Base-by-base conservation (phyloP, 53 echinoderm and acorn worm species). In the Holothuria leucospilota region DNA sequence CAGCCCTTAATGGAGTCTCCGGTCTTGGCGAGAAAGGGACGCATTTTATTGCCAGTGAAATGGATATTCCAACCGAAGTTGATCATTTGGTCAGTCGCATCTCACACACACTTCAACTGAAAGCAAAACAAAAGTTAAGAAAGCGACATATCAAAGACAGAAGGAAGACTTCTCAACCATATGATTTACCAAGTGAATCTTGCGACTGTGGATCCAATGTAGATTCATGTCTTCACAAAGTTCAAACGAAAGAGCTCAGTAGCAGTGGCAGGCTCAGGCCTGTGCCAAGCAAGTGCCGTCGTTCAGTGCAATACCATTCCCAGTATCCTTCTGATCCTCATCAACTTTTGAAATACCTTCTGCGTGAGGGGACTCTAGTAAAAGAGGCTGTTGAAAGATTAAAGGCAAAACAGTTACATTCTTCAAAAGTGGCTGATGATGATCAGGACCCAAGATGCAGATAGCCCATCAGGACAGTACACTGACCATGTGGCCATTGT, bases 301-400 rank as follows among this genome's bases (percentile, higher is more conserved):
- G 80, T 80, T 80, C 80, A 16, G 38, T 80, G 29, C 34, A 80
- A 60, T 23, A 77, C 56, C 40, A 56, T 16, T 26, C 59, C 28
- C 24, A 80, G 20, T 86, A 74, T 71, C 86, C 72, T n/a, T 62
- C 82, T 26, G 59, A 88, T 68, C 82, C 88, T 20, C 88, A 88
- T 46, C 29, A 88, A 61, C 69, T 88, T 29, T 53, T 88, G 23
- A 69, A 82, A 70, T 69, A 71, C 30, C 51, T 88, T 16, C 38
- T 88, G 59, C 69, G 58, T 26, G 68, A 88, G 20, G 88, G 88
- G 28, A 67, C 81, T 69, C 41, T 88, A 21, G 59, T 88, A 16
- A 81, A 81, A 16, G 88, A 82, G 38, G 88, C 88, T 21, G 88
- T 88, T 15, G n/a, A 81, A 52, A 67, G 88, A 52, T 68, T 88